Percentiles rank a stretch among this genome's conserved stretches.
Conservation (phyloP, 2,113 vertebrate genomes). For the Axis porcinus region DNA sequence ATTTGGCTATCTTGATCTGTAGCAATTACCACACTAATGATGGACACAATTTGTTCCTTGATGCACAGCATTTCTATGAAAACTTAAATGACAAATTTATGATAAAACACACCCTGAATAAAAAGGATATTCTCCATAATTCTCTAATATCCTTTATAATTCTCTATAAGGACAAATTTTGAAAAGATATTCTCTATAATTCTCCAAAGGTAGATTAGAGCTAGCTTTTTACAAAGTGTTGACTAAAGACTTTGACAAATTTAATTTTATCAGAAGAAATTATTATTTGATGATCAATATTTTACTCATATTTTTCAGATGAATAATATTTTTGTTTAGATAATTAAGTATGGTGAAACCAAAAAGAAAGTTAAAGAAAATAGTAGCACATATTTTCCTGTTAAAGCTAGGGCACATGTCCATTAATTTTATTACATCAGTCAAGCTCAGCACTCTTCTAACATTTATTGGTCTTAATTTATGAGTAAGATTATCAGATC, state of each 20-base stretch:
- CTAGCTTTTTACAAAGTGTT: background rate
- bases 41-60: constrained; percentile 72
- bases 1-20: constrained; percentile 74
- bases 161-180: background rate
- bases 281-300: background rate
- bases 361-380: background rate
- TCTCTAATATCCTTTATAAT: background rate
- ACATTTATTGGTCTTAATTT: constrained; percentile 1
- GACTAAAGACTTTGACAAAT: background rate
- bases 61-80: constrained; percentile 55
- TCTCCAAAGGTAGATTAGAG: background rate
- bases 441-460: background rate
- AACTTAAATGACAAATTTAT: constrained; percentile 11
- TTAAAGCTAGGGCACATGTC: background rate
- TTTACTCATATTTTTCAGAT: background rate
- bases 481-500: background rate
- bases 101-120: background rate
- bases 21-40: constrained; percentile 76
- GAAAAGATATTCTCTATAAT: background rate
- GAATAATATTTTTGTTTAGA: constrained; percentile 23
- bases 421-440: background rate
- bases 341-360: background rate
- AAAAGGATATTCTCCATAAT: background rate
- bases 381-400: background rate
- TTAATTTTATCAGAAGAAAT: background rate